Conservation (phyloP, 2,797 vertebrate genomes). For the Urosaurus nigricauda region DNA sequence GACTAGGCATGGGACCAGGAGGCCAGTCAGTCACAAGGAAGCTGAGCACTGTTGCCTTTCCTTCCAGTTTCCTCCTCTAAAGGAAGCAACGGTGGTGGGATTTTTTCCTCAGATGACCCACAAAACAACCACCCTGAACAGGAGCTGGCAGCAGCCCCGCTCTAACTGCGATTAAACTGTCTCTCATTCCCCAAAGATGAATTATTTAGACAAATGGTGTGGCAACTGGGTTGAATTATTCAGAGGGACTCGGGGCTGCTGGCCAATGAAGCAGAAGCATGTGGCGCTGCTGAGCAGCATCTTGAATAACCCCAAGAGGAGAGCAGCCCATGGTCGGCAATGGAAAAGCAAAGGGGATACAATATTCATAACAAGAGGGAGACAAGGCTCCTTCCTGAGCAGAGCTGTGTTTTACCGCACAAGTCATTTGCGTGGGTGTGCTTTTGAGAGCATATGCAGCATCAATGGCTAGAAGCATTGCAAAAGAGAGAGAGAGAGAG, state of each 20-base stretch:
- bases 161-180: not conserved
- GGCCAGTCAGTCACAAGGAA: not conserved
- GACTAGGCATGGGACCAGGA: not conserved
- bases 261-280: slow-evolving; percentile 59
- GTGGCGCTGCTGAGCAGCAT: not conserved
- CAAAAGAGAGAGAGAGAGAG: not conserved
- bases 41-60: not conserved
- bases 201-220: slow-evolving; percentile 58
- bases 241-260: slow-evolving; percentile 48
- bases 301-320: slow-evolving; percentile 31
- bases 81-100: not conserved
- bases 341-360: not conserved
- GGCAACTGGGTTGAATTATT: slow-evolving; percentile 68
- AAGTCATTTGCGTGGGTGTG: not conserved
- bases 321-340: not conserved
- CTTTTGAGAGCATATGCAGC: slow-evolving; percentile 48
- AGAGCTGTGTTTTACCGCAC: slow-evolving; percentile 33
- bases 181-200: slow-evolving; percentile 42
- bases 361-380: not conserved
- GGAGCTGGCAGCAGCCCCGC: not conserved
- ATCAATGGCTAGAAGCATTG: slow-evolving; percentile 18
- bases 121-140: not conserved
- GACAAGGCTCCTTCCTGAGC: slow-evolving; percentile 8
- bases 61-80: not conserved
- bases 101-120: not conserved